Conservation (phyloP, 2,888 invertebrate genomes). For the Drosophila robusta region DNA sequence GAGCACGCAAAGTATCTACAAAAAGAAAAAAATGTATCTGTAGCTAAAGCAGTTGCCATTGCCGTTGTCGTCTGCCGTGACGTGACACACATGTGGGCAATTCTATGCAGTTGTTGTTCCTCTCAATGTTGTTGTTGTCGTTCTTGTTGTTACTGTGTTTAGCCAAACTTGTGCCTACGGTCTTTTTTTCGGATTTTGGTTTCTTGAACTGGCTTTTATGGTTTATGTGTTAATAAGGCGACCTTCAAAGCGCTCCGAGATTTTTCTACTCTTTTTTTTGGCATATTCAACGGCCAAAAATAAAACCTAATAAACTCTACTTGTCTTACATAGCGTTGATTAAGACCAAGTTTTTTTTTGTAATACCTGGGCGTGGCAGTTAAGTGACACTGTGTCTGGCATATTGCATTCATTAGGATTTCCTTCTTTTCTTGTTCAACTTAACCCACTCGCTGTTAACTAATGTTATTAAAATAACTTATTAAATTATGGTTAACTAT, state of each 20-base stretch:
- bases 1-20: constrained; percentile 52
- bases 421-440: background rate
- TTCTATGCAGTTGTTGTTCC: constrained; percentile 66
- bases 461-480: background rate
- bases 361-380: constrained; percentile 33
- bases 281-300: constrained; percentile 30
- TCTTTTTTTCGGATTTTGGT: constrained; percentile 35
- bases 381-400: constrained; percentile 27
- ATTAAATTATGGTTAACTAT: background rate
- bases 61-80: constrained; percentile 76
- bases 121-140: constrained; percentile 21
- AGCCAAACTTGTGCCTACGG: constrained; percentile 59
- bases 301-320: constrained; percentile 32
- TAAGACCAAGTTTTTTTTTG: background rate
- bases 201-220: constrained; percentile 72
- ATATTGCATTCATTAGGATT: constrained; percentile 1
- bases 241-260: constrained; percentile 67
- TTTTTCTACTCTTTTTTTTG: constrained; percentile 51
- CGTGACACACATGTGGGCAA: constrained; percentile 80
- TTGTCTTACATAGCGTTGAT: constrained; percentile 24
- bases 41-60: constrained; percentile 37
- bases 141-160: constrained; percentile 42
- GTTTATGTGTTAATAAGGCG: constrained; percentile 79
- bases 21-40: constrained; percentile 16
- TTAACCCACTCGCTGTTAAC: background rate